Evolutionary conservation across 2,888 invertebrate genomes (phyloP).

Genomic region (Odontocolon sp.): DNA sequence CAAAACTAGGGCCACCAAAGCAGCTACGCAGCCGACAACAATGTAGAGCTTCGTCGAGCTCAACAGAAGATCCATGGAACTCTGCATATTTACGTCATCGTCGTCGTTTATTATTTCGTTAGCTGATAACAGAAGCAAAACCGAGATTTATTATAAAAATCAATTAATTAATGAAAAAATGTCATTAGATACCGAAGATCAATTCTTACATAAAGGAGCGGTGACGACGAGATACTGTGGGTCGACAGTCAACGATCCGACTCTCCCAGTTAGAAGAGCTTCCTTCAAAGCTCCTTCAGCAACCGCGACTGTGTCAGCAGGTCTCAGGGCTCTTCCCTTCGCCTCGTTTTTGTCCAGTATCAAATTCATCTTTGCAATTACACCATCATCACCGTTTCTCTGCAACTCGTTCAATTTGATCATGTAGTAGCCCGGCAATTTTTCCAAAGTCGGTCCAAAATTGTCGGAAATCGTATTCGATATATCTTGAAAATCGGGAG

Average conservation of each 20-base stretch:
- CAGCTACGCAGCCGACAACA: constrained; percentile 91
- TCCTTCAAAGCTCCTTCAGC: constrained; percentile 85
- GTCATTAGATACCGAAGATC: neutral
- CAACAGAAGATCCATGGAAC: constrained; percentile 82
- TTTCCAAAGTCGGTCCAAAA: constrained; percentile 84
- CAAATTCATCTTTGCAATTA: constrained; percentile 89
- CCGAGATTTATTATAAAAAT: constrained; percentile 31
- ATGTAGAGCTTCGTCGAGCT: constrained; percentile 90
- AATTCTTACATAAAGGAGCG: constrained; percentile 85
- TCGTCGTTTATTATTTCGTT: constrained; percentile 71
- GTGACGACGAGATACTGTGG: constrained; percentile 90
- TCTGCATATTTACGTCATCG: constrained; percentile 57
- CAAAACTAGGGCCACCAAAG: constrained; percentile 89
- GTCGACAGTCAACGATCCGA: constrained; percentile 91
- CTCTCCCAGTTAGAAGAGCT: constrained; percentile 87
- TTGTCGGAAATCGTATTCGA: constrained; percentile 86
- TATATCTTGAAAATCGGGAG: constrained; percentile 87
- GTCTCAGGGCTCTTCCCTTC: constrained; percentile 77
- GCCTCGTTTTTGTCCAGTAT: constrained; percentile 86
- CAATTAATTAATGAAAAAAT: neutral
- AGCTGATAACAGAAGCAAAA: constrained; percentile 80
- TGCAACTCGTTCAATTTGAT: constrained; percentile 87
- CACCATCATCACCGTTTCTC: constrained; percentile 83
- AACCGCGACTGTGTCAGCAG: constrained; percentile 72
- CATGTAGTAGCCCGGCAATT: constrained; percentile 88